phyloP scores from a whole-genome alignment of 2,888 invertebrate species.

The Mactromeris polynyma region DNA sequence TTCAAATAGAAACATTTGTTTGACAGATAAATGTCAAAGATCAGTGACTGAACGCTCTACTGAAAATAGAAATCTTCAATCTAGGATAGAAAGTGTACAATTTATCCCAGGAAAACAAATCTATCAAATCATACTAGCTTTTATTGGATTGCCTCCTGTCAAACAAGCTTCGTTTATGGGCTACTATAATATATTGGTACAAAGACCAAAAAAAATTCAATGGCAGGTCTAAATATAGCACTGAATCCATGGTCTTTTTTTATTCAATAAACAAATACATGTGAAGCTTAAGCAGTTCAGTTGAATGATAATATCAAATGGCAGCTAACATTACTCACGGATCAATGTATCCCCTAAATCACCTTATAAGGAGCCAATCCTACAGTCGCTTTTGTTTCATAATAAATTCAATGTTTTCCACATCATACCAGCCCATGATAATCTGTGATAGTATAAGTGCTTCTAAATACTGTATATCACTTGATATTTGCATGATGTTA shows the following conservation, averaged over 20 bases:
- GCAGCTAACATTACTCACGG: neutral
- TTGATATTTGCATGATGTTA: too few relatives aligned
- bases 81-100: slow-evolving; percentile 23
- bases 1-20: too few relatives aligned
- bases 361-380: too few relatives aligned
- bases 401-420: too few relatives aligned
- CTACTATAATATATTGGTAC: slow-evolving; percentile 19
- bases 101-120: slow-evolving; percentile 34
- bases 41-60: slow-evolving; percentile 10
- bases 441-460: too few relatives aligned
- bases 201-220: neutral
- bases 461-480: too few relatives aligned
- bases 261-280: neutral
- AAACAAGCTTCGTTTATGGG: slow-evolving; percentile 8
- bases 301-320: neutral
- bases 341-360: neutral
- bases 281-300: neutral
- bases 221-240: slow-evolving; percentile 29
- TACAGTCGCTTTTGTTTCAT: too few relatives aligned
- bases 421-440: too few relatives aligned
- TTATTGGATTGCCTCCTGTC: slow-evolving; percentile 34
- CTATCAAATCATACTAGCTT: slow-evolving; percentile 35
- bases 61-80: slow-evolving; percentile 10
- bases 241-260: neutral
- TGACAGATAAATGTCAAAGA: neutral